Evolutionary conservation across 2,113 vertebrate genomes (phyloP).

Genomic region (Electrona antarctica): DNA sequence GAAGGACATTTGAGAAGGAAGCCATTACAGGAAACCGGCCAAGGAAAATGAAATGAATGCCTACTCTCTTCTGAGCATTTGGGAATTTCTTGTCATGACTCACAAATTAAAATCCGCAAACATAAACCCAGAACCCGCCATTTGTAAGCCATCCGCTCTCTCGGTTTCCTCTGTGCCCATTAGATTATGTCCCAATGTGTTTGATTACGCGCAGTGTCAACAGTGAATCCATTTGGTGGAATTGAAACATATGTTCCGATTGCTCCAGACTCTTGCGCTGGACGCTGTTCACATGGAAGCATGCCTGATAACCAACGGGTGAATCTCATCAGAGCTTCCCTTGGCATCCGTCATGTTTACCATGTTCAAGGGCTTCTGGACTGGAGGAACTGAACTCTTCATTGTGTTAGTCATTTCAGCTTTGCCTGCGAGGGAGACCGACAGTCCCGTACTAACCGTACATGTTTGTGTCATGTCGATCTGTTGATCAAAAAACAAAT

Average conservation of each 20-base stretch:
- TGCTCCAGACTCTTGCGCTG: background rate
- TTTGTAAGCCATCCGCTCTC: background rate
- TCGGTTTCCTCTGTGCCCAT: background rate
- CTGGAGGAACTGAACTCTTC: too few relatives aligned
- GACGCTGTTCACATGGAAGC: slow-evolving; percentile 13
- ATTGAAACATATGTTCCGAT: too few relatives aligned
- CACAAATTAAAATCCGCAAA: background rate
- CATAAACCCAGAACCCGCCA: background rate
- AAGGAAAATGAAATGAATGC: slow-evolving; percentile 12
- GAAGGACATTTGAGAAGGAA: slow-evolving; percentile 66
- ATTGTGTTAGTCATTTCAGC: too few relatives aligned
- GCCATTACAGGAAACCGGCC: slow-evolving; percentile 42
- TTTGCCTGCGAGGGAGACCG: too few relatives aligned
- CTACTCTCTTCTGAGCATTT: background rate
- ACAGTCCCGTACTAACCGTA: too few relatives aligned
- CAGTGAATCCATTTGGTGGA: background rate
- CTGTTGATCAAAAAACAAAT: too few relatives aligned
- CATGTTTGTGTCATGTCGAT: too few relatives aligned
- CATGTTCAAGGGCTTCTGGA: too few relatives aligned
- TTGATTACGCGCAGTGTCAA: background rate
- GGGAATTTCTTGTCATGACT: background rate
- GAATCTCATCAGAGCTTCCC: slow-evolving; percentile 12
- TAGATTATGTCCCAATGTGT: background rate
- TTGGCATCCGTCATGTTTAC: too few relatives aligned
- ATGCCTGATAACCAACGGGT: too few relatives aligned